Evolutionary conservation across 2,113 vertebrate genomes (phyloP), one percentile per base, ranked within the genome.

Genomic region (Misgurnus mizolepis): DNA sequence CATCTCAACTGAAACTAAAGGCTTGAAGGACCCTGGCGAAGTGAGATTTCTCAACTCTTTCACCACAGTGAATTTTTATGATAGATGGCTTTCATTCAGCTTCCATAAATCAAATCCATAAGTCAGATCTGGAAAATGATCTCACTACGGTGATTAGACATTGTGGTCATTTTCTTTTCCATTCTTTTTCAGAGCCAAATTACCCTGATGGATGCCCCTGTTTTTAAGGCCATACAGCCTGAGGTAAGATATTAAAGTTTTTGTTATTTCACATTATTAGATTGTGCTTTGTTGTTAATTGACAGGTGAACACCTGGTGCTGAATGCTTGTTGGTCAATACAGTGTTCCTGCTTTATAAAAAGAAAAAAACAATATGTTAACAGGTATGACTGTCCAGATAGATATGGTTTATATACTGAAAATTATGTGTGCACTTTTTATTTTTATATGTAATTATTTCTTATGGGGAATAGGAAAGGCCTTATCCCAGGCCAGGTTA

Each of bases 221-320:
- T 98, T 79, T 98, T 97, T 83, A 97, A 95, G 93, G 95, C 95
- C 76, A 97, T 98, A 87, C 95, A 97, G 76, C 96, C 96, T 3
- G 96, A 97, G 95, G 96, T 98, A 91, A 84, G 93, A 17, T 39
- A 40, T 40, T 18, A 18, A 1, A 18, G 3, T 15, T 12, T 70
- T 39, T 56, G 55, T 7, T 5, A 15, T 15, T 56, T 56, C 5
- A 15, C 53, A 56, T 55, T 3, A 55, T 56, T 56, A 56, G 53
- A n/a, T 17, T 56, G 15, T n/a, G 55, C 6, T 58, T 58, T n/a
- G 55, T 58, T 4, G 6, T 58, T 58, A 1, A 58, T 17, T 18
- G 5, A 3, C 55, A 5, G 6, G 1, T 18, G 17, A 53, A 50
- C 10, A 12, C 4, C 10, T 50, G 15, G 15, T 15, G 5, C 53